A percentile compares a stretch with the other conserved stretches of the same genome.
Evolutionary conservation across 2,113 vertebrate genomes (phyloP).

Genomic region (Mesembrinibis cayennensis): DNA sequence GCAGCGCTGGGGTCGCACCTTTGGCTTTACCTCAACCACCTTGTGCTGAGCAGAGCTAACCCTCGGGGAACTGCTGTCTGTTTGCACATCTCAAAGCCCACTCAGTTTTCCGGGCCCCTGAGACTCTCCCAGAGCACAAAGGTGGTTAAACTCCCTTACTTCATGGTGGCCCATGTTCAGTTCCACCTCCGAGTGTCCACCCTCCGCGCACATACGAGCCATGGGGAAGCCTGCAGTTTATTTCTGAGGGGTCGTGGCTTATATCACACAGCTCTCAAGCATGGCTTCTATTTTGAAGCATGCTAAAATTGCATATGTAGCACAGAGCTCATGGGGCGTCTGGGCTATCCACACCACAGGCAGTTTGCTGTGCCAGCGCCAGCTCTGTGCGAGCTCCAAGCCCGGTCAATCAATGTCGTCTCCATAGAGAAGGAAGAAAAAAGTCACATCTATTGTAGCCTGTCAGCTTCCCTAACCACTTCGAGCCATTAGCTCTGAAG

Average conservation of each 20-base stretch:
- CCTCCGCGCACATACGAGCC: accelerated
- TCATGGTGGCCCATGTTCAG: neutral
- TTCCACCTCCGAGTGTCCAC: neutral
- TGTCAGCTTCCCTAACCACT: neutral
- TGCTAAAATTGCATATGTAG: neutral
- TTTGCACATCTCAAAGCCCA: neutral
- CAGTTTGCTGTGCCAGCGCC: neutral
- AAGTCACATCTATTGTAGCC: neutral
- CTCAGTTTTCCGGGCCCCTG: neutral
- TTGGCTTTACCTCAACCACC: neutral
- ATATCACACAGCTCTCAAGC: neutral
- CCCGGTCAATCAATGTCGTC: neutral
- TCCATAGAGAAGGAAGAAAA: neutral
- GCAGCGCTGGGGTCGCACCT: neutral
- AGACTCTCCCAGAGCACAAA: neutral
- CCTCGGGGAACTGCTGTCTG: neutral
- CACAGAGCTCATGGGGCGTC: neutral
- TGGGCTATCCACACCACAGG: neutral
- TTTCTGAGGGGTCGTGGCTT: neutral
- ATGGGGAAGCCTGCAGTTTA: neutral
- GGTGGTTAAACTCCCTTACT: neutral
- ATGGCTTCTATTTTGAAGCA: neutral
- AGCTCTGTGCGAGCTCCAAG: neutral
- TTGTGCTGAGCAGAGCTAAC: neutral
- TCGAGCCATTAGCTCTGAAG: neutral